Conservation (phyloP, 2,797 vertebrate genomes). For the Propithecus deckenii region DNA sequence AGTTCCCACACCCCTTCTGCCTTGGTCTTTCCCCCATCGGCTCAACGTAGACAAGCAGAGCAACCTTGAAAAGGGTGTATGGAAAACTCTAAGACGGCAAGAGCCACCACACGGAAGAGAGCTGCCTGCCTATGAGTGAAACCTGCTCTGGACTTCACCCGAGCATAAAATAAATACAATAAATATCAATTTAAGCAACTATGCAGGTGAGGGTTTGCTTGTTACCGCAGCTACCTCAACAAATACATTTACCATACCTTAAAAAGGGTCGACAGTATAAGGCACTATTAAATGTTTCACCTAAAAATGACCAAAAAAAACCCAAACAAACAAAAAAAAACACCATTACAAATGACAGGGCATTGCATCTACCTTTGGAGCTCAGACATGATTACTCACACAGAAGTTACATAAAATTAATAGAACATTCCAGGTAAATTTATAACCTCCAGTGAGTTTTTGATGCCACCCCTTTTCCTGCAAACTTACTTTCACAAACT, state of each 20-base stretch:
- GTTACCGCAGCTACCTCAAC: neutral
- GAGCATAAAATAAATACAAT: neutral
- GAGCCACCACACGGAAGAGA: neutral
- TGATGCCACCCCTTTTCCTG: neutral
- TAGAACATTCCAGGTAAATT: neutral
- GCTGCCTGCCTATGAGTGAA: neutral
- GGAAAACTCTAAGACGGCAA: neutral
- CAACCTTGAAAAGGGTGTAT: accelerated
- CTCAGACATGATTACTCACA: neutral
- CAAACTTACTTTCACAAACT: neutral
- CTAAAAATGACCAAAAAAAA: neutral
- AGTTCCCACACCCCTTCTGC: neutral
- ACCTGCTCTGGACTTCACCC: neutral
- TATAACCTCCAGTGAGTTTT: neutral
- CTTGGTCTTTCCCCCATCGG: neutral
- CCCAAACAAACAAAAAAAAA: no score
- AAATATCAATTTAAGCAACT: neutral
- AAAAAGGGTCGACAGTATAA: neutral
- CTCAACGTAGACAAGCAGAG: no score
- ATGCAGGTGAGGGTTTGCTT: neutral
- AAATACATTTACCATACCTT: neutral
- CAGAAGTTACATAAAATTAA: neutral
- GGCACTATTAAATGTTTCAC: neutral
- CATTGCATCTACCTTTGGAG: neutral
- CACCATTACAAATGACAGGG: no score